These are phyloP conservation scores for Heliconius nattereri DNA, from an alignment of 1,140 invertebrate species.

Conservation along the genomic window DNA sequence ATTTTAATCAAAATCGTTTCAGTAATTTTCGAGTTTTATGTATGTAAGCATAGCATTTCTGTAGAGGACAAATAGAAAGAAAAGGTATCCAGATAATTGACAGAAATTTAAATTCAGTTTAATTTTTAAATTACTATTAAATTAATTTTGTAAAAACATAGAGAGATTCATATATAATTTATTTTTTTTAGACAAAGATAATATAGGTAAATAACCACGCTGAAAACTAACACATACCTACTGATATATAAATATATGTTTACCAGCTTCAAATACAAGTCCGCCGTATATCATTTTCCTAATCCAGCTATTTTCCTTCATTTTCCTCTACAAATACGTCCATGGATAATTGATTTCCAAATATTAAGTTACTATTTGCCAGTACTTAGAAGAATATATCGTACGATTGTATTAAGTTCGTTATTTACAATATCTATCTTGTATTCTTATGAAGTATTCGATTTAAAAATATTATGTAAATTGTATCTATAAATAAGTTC, in stretches of 20 bases:
- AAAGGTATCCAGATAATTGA: too few relatives aligned
- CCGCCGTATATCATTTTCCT: conserved; percentile 52
- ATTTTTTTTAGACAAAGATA: too few relatives aligned
- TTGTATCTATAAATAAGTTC: background rate
- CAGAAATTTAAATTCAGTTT: too few relatives aligned
- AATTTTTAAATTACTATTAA: too few relatives aligned
- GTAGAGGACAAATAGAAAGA: too few relatives aligned
- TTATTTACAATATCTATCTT: conserved; percentile 25
- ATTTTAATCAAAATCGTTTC: too few relatives aligned
- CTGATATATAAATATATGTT: background rate
- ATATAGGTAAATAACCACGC: too few relatives aligned
- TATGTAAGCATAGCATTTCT: too few relatives aligned
- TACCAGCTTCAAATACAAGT: conserved; percentile 14
- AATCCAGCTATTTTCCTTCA: conserved; percentile 56
- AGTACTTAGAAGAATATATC: conserved; percentile 45
- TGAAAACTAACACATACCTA: too few relatives aligned
- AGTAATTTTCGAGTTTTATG: too few relatives aligned
- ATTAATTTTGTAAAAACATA: too few relatives aligned
- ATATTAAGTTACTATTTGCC: conserved; percentile 68
- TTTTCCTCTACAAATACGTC: conserved; percentile 60
- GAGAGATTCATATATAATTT: too few relatives aligned
- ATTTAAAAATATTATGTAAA: background rate
- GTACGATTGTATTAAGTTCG: conserved; percentile 36
- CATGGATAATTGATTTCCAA: conserved; percentile 69
- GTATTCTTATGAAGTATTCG: background rate